These are phyloP conservation scores for Phaenicophaeus curvirostris DNA, from an alignment of 2,797 vertebrate genomes.

Conservation along the genomic window DNA sequence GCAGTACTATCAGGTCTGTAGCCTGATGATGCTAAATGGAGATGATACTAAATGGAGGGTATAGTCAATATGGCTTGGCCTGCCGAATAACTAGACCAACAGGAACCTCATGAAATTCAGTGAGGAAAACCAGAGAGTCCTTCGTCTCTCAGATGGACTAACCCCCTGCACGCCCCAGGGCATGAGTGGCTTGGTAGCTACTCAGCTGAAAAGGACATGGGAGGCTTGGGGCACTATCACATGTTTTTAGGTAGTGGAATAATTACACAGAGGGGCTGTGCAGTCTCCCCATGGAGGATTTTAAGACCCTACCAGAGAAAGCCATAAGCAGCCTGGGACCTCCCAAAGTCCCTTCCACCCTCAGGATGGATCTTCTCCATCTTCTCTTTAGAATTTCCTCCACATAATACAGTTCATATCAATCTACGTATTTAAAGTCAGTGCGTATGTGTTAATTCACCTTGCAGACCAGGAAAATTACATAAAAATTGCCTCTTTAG, in stretches of 20 bases:
- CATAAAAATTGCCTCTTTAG: background rate
- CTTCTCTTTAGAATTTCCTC: background rate
- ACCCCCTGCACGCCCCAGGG: background rate
- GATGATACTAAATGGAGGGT: background rate
- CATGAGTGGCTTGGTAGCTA: background rate
- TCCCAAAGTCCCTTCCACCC: background rate
- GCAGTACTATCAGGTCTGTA: background rate
- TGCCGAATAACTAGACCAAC: background rate
- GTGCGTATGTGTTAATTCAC: background rate
- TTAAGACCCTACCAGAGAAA: background rate
- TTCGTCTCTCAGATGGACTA: background rate
- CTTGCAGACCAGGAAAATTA: background rate
- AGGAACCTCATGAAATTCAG: background rate
- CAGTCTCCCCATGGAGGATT: background rate
- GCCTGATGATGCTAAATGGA: background rate
- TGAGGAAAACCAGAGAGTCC: background rate
- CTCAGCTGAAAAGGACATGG: background rate
- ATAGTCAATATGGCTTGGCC: background rate
- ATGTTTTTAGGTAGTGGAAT: background rate
- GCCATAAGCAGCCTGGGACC: background rate
- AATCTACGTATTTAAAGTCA: background rate
- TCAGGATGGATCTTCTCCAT: background rate
- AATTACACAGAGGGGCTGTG: background rate
- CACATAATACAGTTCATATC: background rate
- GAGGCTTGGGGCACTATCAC: rapidly evolving